These are phyloP conservation scores for Drosophila truncata DNA, from an alignment of 1,140 invertebrate genomes.

Conservation along the genomic window DNA sequence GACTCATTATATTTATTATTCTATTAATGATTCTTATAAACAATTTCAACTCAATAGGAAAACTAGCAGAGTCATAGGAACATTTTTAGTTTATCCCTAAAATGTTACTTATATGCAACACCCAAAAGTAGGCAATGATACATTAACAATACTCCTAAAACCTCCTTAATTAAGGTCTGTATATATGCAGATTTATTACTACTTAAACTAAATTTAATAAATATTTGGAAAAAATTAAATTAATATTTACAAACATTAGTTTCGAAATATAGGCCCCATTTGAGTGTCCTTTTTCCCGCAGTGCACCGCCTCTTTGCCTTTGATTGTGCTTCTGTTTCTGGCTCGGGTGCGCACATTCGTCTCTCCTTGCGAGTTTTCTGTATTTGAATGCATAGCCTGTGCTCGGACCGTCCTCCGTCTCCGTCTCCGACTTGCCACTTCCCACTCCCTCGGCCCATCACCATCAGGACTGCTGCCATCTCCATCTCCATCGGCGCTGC, in stretches of 20 bases:
- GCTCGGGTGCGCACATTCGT: constrained; percentile 74
- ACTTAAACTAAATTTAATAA: not conserved
- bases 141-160: too few relatives aligned
- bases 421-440: constrained; percentile 18
- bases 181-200: too few relatives aligned
- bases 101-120: not conserved
- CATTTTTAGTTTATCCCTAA: too few relatives aligned
- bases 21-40: too few relatives aligned
- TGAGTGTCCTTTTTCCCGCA: not conserved
- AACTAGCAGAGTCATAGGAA: not conserved
- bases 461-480: constrained; percentile 34
- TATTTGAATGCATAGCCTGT: constrained; percentile 76
- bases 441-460: constrained; percentile 16
- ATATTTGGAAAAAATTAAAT: too few relatives aligned
- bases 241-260: not conserved
- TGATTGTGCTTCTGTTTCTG: constrained; percentile 52
- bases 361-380: constrained; percentile 74
- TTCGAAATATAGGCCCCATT: not conserved
- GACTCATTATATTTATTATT: not conserved
- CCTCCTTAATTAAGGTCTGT: too few relatives aligned
- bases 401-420: constrained; percentile 55
- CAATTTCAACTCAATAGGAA: not conserved
- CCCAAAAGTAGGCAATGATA: not conserved
- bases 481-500: constrained; percentile 50
- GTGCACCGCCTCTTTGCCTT: constrained; percentile 33